Evolutionary conservation across 1,140 invertebrate species (phyloP).

Genomic region (Plodia interpunctella): DNA sequence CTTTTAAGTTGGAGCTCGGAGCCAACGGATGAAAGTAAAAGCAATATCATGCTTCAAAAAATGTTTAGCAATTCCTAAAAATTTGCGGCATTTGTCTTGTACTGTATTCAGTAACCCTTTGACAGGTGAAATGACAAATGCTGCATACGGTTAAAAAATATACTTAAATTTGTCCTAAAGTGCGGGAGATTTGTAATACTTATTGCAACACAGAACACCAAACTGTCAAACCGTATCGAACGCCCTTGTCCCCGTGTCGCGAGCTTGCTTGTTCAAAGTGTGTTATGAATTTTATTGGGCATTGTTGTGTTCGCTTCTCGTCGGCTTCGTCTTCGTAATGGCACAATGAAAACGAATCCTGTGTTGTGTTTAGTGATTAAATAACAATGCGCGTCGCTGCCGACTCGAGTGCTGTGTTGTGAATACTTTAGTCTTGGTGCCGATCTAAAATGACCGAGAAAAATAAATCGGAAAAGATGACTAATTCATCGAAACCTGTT

Average conservation of each 20-base stretch:
- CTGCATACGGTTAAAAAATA: too few relatives aligned
- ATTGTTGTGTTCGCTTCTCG: conserved; percentile 48
- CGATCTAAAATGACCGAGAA: conserved; percentile 75
- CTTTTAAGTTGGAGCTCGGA: too few relatives aligned
- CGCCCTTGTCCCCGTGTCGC: conserved; percentile 38
- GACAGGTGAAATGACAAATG: too few relatives aligned
- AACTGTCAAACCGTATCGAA: conserved; percentile 65
- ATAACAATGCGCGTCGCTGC: conserved; percentile 58
- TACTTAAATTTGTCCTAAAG: too few relatives aligned
- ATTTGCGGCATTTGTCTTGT: too few relatives aligned
- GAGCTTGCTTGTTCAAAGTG: conserved; percentile 26
- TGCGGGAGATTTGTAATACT: too few relatives aligned
- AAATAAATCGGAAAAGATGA: conserved; percentile 77
- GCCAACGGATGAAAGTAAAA: too few relatives aligned
- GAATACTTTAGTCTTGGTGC: conserved; percentile 55
- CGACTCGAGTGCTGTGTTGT: conserved; percentile 59
- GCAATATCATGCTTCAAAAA: too few relatives aligned
- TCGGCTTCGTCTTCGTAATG: conserved; percentile 35
- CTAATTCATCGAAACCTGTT: conserved; percentile 86
- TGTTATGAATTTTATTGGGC: conserved; percentile 44
- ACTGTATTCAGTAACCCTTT: too few relatives aligned
- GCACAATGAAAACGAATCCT: conserved; percentile 52
- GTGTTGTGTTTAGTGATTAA: conserved; percentile 65
- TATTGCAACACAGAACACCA: conserved; percentile 26
- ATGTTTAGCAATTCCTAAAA: too few relatives aligned